Evolutionary conservation across 2,888 invertebrate species (phyloP), one percentile per base, ranked within the genome.

Genomic region (Notocelia uddmanniana): DNA sequence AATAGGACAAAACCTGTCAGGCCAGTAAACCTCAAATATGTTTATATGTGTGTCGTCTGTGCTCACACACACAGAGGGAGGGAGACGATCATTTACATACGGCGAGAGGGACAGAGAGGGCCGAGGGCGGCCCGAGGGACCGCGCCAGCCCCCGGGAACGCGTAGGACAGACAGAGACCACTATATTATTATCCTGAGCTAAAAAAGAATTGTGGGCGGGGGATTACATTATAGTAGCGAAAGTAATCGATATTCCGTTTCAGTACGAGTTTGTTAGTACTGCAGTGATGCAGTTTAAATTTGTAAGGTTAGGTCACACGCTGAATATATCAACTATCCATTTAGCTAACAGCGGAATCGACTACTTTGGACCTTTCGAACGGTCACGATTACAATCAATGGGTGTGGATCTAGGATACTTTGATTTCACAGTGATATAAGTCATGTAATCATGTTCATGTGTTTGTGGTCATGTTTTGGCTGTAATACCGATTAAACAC

Each of bases 201-300:
- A 89, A 92, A 93, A 93, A 93, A 92, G 90, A 90, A 92, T 92
- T 91, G 93, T 94, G 94, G 94, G 94, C 94, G 94, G 94, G 90
- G 94, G 94, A 93, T 94, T 94, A 94, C 92, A 94, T 94, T 94
- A 94, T 92, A 93, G 94, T 93, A 94, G 94, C 93, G 94, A 94
- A 94, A 94, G 94, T 94, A 94, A 94, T 94, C 94, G 94, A 94
- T 94, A 94, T 94, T 94, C 94, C 88, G 93, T 92, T 93, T 92
- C 92, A 93, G 93, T 93, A 91, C 89, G 90, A 89, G 89, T 89
- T 89, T 91, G 91, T 90, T 89, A 89, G 91, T 90, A 89, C 89
- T 91, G 92, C 92, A 92, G 79, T 85, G 89, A 82, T 92, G 92
- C 92, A 92, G 90, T 89, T 91, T 88, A 90, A 90, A 90, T 89